Conservation (phyloP, 2,797 vertebrate species). For the Ceryle rudis region DNA sequence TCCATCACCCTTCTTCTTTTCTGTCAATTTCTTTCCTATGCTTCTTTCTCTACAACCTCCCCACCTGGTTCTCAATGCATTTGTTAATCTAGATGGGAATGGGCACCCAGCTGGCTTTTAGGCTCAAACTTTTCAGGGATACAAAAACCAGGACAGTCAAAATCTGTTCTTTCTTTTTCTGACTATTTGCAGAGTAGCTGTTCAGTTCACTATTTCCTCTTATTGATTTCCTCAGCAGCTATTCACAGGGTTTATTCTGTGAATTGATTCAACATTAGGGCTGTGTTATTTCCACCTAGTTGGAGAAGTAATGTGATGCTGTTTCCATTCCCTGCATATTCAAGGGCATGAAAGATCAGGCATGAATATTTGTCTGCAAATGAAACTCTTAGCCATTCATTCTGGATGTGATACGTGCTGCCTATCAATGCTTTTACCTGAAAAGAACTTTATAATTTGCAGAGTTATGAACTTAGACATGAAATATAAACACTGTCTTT, state of each 20-base stretch:
- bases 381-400: neutral
- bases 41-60: neutral
- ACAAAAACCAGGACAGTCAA: neutral
- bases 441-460: neutral
- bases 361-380: neutral
- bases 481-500: neutral
- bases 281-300: conserved; percentile 2
- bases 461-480: neutral
- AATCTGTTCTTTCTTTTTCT: neutral
- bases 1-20: neutral
- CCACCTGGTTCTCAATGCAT: neutral
- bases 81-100: neutral
- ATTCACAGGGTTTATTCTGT: conserved; percentile 16
- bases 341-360: conserved; percentile 30
- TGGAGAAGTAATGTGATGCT: neutral
- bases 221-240: conserved; percentile 20
- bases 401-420: neutral
- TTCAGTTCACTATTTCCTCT: neutral
- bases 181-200: neutral
- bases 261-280: conserved; percentile 34
- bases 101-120: neutral
- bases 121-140: neutral
- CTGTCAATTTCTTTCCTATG: neutral
- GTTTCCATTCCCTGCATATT: conserved; percentile 2
- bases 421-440: neutral